Evolutionary conservation across 2,113 vertebrate genomes (phyloP).

Genomic region (Chauna torquata): DNA sequence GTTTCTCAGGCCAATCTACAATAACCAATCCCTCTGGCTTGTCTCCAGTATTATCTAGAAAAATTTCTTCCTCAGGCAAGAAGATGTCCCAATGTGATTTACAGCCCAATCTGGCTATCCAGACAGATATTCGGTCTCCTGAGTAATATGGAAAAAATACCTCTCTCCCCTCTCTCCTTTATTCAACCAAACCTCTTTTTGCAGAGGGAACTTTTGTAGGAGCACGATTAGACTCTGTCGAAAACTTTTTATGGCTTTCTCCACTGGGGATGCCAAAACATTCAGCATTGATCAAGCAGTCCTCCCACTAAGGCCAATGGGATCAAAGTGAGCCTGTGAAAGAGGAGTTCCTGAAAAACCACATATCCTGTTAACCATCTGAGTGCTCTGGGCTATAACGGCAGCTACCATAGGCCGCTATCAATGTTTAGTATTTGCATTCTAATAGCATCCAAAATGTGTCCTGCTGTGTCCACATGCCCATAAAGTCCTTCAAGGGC

Average conservation of each 20-base stretch:
- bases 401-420: not conserved
- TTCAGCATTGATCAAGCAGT: not conserved
- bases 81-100: conserved; percentile 1
- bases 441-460: not conserved
- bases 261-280: not conserved
- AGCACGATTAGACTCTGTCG: not conserved
- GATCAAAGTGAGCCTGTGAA: not conserved
- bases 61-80: conserved; percentile 7
- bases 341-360: not conserved
- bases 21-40: not conserved
- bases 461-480: not conserved
- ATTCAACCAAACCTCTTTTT: not conserved
- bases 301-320: not conserved
- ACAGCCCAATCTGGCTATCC: not conserved
- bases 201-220: not conserved
- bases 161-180: not conserved
- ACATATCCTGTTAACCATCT: not conserved
- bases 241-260: not conserved
- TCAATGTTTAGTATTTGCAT: not conserved
- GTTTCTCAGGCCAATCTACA: not conserved
- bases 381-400: not conserved
- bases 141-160: not conserved
- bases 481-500: not conserved
- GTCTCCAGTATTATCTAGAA: not conserved
- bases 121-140: not conserved